Percentiles rank a stretch among this genome's conserved stretches.
These are phyloP conservation scores for Notospermus geniculatus DNA, from an alignment of 1,140 invertebrate species.

Conservation along the genomic window DNA sequence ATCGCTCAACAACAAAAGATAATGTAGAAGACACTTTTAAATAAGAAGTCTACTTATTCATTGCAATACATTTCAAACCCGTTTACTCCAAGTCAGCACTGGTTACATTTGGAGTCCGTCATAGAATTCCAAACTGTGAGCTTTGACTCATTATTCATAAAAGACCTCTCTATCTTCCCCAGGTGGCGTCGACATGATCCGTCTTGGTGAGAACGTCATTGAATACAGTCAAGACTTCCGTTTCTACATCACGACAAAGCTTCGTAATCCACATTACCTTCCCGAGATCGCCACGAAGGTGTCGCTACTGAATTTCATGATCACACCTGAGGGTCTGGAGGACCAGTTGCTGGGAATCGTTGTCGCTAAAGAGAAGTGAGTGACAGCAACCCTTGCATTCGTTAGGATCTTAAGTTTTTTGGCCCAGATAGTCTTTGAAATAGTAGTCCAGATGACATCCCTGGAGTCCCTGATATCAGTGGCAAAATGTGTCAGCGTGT, in stretches of 20 bases:
- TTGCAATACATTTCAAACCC: too few relatives aligned
- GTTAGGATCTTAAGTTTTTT: too few relatives aligned
- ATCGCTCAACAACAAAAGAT: too few relatives aligned
- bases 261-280: constrained; percentile 56
- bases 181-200: constrained; percentile 57
- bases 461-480: too few relatives aligned
- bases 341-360: constrained; percentile 58
- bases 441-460: too few relatives aligned
- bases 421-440: too few relatives aligned
- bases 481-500: too few relatives aligned
- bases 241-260: constrained; percentile 57
- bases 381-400: neutral
- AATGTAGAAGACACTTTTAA: too few relatives aligned
- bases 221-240: constrained; percentile 55
- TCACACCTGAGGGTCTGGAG: constrained; percentile 57
- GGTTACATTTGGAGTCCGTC: too few relatives aligned
- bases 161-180: neutral
- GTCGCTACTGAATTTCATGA: constrained; percentile 58
- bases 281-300: constrained; percentile 58
- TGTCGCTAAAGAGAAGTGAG: constrained; percentile 58
- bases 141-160: neutral
- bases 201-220: constrained; percentile 53
- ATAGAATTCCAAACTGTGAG: too few relatives aligned
- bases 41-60: too few relatives aligned
- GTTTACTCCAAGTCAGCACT: too few relatives aligned